phyloP scores from a whole-genome alignment of 2,888 invertebrate species.

The Bimastos eiseni region DNA sequence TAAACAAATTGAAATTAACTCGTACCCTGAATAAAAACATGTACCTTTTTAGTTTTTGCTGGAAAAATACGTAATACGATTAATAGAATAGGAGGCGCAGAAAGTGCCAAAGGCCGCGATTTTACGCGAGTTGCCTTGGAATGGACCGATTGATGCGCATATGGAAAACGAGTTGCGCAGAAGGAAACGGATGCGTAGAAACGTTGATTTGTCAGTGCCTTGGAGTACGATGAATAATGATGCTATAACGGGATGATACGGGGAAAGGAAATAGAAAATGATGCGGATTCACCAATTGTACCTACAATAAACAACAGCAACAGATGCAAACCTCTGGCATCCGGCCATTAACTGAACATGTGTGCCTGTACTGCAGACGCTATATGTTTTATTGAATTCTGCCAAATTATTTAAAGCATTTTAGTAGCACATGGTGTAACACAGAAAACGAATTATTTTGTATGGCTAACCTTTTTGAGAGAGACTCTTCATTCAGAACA shows the following conservation, averaged over 20 bases:
- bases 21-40: background rate
- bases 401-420: background rate
- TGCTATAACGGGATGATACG: background rate
- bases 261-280: background rate
- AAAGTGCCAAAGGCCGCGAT: background rate
- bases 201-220: background rate
- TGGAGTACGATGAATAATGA: background rate
- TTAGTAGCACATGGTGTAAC: background rate
- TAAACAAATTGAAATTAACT: slow-evolving; percentile 1
- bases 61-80: background rate
- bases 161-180: slow-evolving; percentile 1
- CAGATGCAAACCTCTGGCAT: background rate
- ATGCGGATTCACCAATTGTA: background rate
- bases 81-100: background rate
- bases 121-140: background rate
- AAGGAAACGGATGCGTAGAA: background rate
- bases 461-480: background rate
- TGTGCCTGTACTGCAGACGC: background rate
- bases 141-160: background rate
- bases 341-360: background rate
- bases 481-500: background rate
- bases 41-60: no score
- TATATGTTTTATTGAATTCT: background rate
- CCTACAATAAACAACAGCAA: background rate
- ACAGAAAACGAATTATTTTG: background rate